These are phyloP conservation scores for Todiramphus chloris DNA, from an alignment of 2,113 vertebrate genomes.

Conservation along the genomic window DNA sequence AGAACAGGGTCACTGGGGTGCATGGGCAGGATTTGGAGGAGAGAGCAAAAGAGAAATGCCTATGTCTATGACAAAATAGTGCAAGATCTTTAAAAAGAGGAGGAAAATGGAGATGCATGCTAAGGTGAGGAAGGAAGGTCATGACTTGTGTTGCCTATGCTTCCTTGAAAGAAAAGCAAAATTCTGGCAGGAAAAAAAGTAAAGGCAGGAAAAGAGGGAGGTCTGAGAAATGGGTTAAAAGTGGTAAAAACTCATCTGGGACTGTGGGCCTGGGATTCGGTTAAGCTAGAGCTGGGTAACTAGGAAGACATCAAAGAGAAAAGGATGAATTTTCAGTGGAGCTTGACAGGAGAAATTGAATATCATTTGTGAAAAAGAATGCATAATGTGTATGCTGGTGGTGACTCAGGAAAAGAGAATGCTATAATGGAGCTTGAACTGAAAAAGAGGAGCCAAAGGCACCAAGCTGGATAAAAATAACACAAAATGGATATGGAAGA, in stretches of 20 bases:
- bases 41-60: background rate
- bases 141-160: background rate
- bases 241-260: background rate
- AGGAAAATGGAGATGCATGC: background rate
- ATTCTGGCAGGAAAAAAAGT: background rate
- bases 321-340: background rate
- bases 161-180: background rate
- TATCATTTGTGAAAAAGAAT: background rate
- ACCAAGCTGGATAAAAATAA: background rate
- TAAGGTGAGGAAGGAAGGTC: background rate
- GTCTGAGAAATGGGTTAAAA: background rate
- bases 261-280: background rate
- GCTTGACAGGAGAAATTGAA: background rate
- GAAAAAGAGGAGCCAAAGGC: background rate
- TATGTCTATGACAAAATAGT: background rate
- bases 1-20: background rate
- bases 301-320: background rate
- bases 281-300: background rate
- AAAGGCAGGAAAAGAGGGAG: background rate
- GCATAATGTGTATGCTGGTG: background rate
- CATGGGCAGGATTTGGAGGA: background rate
- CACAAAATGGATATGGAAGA: fast-evolving
- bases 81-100: background rate
- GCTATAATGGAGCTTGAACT: background rate
- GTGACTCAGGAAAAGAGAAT: background rate